Conservation (phyloP, 2,888 invertebrate genomes). For the Neoascia interrupta region DNA sequence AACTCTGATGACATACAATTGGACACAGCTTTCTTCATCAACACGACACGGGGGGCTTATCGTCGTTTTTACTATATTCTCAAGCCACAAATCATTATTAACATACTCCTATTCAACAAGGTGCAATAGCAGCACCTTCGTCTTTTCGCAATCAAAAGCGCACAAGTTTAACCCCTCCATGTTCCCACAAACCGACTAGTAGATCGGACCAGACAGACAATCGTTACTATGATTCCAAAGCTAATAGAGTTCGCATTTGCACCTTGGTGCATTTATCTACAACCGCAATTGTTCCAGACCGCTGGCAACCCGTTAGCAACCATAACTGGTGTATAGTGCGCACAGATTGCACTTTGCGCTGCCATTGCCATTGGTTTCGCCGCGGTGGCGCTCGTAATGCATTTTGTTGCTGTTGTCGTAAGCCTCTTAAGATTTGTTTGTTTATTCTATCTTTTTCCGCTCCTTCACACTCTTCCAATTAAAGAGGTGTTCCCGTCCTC, state of each 20-base stretch:
- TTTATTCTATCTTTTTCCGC: conserved; percentile 42
- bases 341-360: conserved; percentile 48
- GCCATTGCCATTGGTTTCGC: conserved; percentile 47
- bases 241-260: conserved; percentile 68
- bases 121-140: neutral
- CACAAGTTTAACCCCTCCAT: conserved; percentile 55
- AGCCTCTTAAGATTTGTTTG: conserved; percentile 50
- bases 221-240: conserved; percentile 62
- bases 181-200: conserved; percentile 57
- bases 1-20: too few species aligned
- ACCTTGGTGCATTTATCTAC: conserved; percentile 44
- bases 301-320: conserved; percentile 16
- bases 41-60: too few species aligned
- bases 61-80: too few species aligned
- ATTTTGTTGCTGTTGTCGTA: conserved; percentile 18
- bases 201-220: conserved; percentile 47
- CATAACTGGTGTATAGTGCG: conserved; percentile 20
- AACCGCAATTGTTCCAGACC: neutral
- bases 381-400: conserved; percentile 42
- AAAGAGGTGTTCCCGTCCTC: conserved; percentile 23
- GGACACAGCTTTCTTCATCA: too few species aligned
- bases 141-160: neutral
- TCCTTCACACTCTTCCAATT: conserved; percentile 34
- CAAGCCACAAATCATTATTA: too few species aligned
- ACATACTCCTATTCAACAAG: too few species aligned